A percentile compares a stretch with the other conserved stretches of the same genome.
Evolutionary conservation across 1,140 invertebrate genomes (phyloP).

Genomic region (Stegodyphus dumicola): DNA sequence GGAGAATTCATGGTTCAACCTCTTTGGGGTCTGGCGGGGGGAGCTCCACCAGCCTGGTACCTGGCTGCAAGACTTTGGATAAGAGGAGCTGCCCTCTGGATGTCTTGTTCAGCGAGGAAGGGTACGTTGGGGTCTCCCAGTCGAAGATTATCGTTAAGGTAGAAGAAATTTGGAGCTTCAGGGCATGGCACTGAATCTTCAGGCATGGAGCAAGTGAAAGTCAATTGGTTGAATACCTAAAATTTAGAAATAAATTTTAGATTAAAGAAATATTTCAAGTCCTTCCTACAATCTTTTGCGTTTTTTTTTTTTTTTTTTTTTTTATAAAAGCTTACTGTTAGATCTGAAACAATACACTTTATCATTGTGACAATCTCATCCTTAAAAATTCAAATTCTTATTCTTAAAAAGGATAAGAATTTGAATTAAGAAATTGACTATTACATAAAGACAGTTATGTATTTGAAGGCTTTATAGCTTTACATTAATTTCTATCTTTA

Average conservation of each 20-base stretch:
- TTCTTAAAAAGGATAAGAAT: too few species aligned
- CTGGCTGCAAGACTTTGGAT: conserved; percentile 30
- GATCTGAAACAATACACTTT: too few species aligned
- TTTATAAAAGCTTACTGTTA: too few species aligned
- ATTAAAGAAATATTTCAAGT: too few species aligned
- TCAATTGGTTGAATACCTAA: conserved; percentile 64
- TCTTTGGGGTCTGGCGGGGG: conserved; percentile 3
- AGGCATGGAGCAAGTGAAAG: conserved; percentile 77
- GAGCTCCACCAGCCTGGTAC: not conserved
- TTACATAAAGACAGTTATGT: too few species aligned
- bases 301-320: too few species aligned
- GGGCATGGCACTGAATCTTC: conserved; percentile 77
- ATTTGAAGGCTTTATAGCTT: too few species aligned
- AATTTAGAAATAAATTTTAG: not conserved
- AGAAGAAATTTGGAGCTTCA: conserved; percentile 72
- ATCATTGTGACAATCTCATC: too few species aligned
- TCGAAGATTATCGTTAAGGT: conserved; percentile 65
- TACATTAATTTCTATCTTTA: too few species aligned
- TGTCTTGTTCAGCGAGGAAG: conserved; percentile 50
- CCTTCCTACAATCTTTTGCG: too few species aligned
- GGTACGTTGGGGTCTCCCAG: conserved; percentile 36
- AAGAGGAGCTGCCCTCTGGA: conserved; percentile 49
- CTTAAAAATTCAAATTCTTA: too few species aligned
- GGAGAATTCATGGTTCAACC: conserved; percentile 7
- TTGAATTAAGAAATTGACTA: too few species aligned